These are phyloP conservation scores for Ochlodes sylvanus DNA, from an alignment of 2,888 invertebrate genomes.

Conservation along the genomic window DNA sequence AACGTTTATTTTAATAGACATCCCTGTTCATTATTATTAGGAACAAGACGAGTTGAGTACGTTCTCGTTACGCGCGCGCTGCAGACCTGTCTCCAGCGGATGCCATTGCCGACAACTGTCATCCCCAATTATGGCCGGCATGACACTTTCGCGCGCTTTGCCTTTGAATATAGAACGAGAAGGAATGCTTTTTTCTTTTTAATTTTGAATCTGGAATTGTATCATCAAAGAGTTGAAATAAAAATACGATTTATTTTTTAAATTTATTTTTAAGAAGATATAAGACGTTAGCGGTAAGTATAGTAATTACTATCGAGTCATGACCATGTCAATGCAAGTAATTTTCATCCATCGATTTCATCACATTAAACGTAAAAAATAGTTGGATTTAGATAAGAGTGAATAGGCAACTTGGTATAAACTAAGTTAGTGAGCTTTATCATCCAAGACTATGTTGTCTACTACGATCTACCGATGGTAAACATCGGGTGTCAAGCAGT, in stretches of 20 bases:
- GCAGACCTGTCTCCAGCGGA: slow-evolving; percentile 66
- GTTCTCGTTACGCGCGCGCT: slow-evolving; percentile 72
- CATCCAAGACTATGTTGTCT: too few species aligned
- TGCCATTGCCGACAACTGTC: slow-evolving; percentile 73
- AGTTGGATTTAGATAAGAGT: too few species aligned
- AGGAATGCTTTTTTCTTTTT: slow-evolving; percentile 55
- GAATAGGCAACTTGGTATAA: too few species aligned
- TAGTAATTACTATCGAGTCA: too few species aligned
- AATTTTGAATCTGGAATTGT: slow-evolving; percentile 42
- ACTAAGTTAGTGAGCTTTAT: too few species aligned
- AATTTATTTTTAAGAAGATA: too few species aligned
- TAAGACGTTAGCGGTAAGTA: too few species aligned
- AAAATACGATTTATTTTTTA: background rate
- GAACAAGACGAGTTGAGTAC: slow-evolving; percentile 66
- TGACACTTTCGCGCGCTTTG: slow-evolving; percentile 78
- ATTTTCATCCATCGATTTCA: too few species aligned
- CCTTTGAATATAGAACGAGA: slow-evolving; percentile 74
- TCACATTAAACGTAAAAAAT: too few species aligned
- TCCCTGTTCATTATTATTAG: slow-evolving; percentile 58
- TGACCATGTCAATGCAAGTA: too few species aligned
- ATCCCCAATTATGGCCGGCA: slow-evolving; percentile 78
- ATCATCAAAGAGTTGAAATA: slow-evolving; percentile 1
- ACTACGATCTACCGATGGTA: too few species aligned
- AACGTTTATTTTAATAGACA: slow-evolving; percentile 37
- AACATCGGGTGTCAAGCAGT: too few species aligned